Percentiles rank a stretch among this genome's conserved stretches.
These are phyloP conservation scores for Remorina albescens DNA, from an alignment of 2,797 vertebrate genomes.

Conservation along the genomic window DNA sequence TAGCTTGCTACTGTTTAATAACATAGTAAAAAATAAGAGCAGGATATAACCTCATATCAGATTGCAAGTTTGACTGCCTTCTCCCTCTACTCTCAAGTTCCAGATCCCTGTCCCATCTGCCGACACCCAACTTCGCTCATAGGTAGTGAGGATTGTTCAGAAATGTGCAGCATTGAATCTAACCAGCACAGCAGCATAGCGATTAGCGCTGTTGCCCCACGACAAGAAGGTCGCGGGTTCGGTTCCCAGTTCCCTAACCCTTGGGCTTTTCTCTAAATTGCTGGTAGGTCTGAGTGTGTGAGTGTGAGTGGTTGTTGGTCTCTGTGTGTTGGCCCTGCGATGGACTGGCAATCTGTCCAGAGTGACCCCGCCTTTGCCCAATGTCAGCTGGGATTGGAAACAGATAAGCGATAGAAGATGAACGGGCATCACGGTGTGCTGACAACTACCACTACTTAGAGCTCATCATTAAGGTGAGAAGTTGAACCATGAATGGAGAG, in stretches of 20 bases:
- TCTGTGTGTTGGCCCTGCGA: too few species aligned
- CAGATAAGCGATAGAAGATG: too few species aligned
- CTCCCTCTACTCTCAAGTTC: background rate
- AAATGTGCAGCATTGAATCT: background rate
- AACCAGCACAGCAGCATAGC: background rate
- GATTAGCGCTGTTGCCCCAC: too few species aligned
- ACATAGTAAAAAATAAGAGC: constrained; percentile 1
- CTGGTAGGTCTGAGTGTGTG: too few species aligned
- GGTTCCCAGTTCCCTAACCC: too few species aligned
- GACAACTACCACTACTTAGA: background rate
- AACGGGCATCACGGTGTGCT: background rate
- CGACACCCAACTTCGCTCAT: background rate
- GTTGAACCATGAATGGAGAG: background rate
- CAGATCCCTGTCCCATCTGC: background rate
- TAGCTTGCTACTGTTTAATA: background rate
- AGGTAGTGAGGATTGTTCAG: background rate
- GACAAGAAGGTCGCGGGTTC: too few species aligned
- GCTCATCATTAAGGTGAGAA: background rate
- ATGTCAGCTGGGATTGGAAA: too few species aligned
- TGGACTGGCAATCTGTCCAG: too few species aligned
- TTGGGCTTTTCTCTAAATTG: too few species aligned
- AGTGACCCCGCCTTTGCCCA: too few species aligned
- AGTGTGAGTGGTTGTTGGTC: too few species aligned
- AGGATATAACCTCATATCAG: background rate
- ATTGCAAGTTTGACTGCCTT: background rate